These are phyloP conservation scores for Nowickia ferox DNA, from an alignment of 2,888 invertebrate species.

Conservation along the genomic window DNA sequence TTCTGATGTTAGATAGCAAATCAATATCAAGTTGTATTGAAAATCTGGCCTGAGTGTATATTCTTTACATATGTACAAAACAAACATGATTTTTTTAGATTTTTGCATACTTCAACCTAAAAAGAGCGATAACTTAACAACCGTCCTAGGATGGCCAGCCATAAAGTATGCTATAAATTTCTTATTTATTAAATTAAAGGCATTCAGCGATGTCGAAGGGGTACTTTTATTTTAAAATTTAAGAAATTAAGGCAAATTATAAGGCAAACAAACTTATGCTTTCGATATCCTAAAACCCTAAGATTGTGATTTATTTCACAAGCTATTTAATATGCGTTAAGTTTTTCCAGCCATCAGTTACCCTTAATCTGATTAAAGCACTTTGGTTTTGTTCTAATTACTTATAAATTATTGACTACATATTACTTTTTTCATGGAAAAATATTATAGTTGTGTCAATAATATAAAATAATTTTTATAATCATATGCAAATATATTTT, in stretches of 20 bases:
- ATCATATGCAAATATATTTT: not conserved
- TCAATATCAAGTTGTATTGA: not conserved
- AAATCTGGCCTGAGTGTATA: not conserved
- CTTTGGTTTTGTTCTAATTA: not conserved
- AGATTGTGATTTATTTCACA: no score
- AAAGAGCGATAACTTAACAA: no score
- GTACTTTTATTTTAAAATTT: no score
- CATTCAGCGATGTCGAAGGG: no score
- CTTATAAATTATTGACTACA: not conserved
- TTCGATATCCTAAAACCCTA: no score
- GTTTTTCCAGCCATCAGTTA: not conserved
- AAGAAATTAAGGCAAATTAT: no score
- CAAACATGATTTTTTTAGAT: not conserved
- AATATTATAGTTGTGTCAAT: not conserved
- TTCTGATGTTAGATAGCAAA: not conserved
- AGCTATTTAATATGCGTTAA: not conserved
- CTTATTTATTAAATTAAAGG: not conserved
- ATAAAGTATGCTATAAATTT: not conserved
- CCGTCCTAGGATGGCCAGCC: no score
- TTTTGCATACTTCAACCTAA: constrained; percentile 22
- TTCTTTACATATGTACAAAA: not conserved
- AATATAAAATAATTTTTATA: not conserved
- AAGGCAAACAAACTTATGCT: no score
- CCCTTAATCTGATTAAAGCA: not conserved
- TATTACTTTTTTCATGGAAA: not conserved